Percentiles rank a stretch among this genome's conserved stretches.
Evolutionary conservation across 2,113 vertebrate genomes (phyloP).

Genomic region (Scomber scombrus): DNA sequence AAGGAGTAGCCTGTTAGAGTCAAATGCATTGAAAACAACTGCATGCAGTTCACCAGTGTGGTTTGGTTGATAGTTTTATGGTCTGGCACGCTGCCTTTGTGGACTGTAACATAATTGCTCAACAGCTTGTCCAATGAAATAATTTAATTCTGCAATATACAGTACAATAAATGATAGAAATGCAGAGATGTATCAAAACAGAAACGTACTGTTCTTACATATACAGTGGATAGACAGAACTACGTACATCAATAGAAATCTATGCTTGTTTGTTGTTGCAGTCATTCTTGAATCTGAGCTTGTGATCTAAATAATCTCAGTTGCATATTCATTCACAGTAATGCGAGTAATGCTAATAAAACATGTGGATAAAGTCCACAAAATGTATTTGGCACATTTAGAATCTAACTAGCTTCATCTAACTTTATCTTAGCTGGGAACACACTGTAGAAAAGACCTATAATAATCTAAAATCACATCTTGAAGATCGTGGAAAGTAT

Average conservation of each 20-base stretch:
- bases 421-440: conserved; percentile 27
- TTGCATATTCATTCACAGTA: conserved; percentile 58
- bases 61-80: conserved; percentile 32
- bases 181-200: conserved; percentile 55
- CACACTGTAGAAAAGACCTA: conserved; percentile 33
- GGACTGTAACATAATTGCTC: conserved; percentile 29
- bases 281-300: conserved; percentile 41
- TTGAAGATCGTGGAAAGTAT: conserved; percentile 1
- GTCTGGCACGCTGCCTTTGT: not conserved
- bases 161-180: conserved; percentile 55
- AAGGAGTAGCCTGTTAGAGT: conserved; percentile 40
- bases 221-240: conserved; percentile 51
- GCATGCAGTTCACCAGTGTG: conserved; percentile 75
- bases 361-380: conserved; percentile 47
- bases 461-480: conserved; percentile 23
- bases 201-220: conserved; percentile 37
- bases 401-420: conserved; percentile 36
- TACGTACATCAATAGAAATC: conserved; percentile 5
- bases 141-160: conserved; percentile 55
- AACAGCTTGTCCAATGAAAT: conserved; percentile 51
- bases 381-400: conserved; percentile 74
- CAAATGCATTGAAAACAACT: conserved; percentile 69
- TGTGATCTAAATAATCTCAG: conserved; percentile 40
- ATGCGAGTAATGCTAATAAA: conserved; percentile 63
- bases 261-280: conserved; percentile 13